A percentile compares a stretch with the other conserved stretches of the same genome.
phyloP scores from a whole-genome alignment of 2,113 vertebrate genomes.

The Tupaia chinensis region DNA sequence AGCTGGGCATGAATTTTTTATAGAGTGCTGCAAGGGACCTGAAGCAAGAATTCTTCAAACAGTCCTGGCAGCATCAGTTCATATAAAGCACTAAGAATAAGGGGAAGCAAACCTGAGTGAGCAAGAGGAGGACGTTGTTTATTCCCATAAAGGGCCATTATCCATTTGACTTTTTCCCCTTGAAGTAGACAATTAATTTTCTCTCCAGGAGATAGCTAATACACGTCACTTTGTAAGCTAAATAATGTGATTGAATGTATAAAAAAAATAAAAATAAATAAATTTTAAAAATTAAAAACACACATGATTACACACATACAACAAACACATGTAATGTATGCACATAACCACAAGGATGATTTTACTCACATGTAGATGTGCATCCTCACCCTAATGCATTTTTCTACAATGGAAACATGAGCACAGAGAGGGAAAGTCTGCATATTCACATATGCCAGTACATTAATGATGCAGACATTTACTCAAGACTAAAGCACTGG shows the following conservation, averaged over 20 bases:
- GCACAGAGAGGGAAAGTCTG: too few relatives aligned
- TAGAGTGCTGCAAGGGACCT: background rate
- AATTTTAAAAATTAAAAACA: background rate
- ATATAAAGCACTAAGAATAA: conserved; percentile 36
- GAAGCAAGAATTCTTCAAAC: conserved; percentile 62
- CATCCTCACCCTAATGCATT: background rate
- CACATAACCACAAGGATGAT: background rate
- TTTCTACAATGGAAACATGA: background rate
- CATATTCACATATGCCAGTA: fast-evolving
- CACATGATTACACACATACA: background rate
- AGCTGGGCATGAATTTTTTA: conserved; percentile 59
- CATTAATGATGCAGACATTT: background rate
- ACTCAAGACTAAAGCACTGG: background rate
- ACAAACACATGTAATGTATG: background rate
- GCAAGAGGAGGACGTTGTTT: background rate
- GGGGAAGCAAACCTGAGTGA: background rate
- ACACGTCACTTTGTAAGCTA: too few relatives aligned
- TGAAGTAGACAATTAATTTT: background rate
- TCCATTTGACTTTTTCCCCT: background rate
- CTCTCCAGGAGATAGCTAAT: background rate
- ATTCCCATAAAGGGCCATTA: background rate
- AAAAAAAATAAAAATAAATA: too few relatives aligned
- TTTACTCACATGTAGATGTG: fast-evolving
- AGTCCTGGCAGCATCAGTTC: background rate
- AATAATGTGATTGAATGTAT: too few relatives aligned